Percentiles rank a stretch among this genome's conserved stretches.
These are phyloP conservation scores for Morelia viridis DNA, from an alignment of 2,797 vertebrate species.

Conservation along the genomic window DNA sequence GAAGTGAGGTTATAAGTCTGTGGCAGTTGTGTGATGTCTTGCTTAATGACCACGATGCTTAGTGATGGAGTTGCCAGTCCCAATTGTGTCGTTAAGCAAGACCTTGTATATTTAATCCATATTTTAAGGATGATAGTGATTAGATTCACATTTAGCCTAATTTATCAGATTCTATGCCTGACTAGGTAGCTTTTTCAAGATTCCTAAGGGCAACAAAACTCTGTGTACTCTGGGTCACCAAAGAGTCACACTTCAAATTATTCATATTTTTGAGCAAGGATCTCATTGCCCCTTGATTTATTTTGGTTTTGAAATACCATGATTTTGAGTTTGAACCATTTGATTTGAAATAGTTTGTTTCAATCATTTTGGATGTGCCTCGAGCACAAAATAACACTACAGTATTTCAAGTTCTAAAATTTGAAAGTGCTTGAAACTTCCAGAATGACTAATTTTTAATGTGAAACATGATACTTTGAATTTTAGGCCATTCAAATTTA, in stretches of 20 bases:
- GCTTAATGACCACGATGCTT: neutral
- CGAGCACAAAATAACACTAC: too few relatives aligned
- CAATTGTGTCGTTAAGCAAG: too few relatives aligned
- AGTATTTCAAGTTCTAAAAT: too few relatives aligned
- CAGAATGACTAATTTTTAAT: too few relatives aligned
- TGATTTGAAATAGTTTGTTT: too few relatives aligned
- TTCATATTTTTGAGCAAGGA: conserved; percentile 30
- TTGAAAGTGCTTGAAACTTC: too few relatives aligned
- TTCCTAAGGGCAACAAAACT: neutral
- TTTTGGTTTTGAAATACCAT: neutral
- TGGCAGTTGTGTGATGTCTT: too few relatives aligned
- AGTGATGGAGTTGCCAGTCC: too few relatives aligned
- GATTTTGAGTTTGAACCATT: neutral
- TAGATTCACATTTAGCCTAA: conserved; percentile 11
- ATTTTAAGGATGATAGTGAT: neutral
- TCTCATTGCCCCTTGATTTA: neutral
- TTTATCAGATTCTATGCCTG: neutral
- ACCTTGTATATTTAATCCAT: conserved; percentile 1
- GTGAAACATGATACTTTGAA: neutral
- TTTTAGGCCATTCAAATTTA: neutral
- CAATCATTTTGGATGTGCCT: too few relatives aligned
- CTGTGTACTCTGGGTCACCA: neutral
- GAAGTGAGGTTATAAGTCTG: too few relatives aligned
- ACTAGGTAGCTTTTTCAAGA: neutral
- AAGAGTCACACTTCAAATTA: neutral